Conservation (phyloP, 30 jellyfish, hydroid and myxozoan genomes). For the Rhopilema esculentum region DNA sequence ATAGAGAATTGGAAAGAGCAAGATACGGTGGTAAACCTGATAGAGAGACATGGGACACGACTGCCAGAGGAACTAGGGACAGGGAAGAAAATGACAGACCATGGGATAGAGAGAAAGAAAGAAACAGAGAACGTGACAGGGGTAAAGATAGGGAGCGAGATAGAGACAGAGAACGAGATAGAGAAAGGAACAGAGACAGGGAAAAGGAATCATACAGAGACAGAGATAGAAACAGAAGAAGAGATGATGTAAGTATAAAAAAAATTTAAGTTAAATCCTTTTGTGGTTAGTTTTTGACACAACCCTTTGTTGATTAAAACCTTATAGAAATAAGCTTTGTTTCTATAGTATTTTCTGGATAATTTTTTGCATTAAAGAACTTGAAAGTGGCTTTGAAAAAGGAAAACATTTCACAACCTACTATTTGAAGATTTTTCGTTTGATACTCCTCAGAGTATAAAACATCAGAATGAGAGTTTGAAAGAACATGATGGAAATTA, state of each 20-base stretch:
- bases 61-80: conserved; percentile 18
- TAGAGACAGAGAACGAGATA: conserved; percentile 44
- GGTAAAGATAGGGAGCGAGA: conserved; percentile 44
- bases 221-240: conserved; percentile 54
- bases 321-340: too few relatives aligned
- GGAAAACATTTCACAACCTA: too few relatives aligned
- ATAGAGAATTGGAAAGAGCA: conserved; percentile 47
- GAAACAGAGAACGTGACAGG: conserved; percentile 31
- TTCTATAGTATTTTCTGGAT: too few relatives aligned
- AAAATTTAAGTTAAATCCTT: neutral
- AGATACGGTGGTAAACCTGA: conserved; percentile 43
- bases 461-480: too few relatives aligned
- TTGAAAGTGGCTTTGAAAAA: too few relatives aligned
- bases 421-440: too few relatives aligned
- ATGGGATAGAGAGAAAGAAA: conserved; percentile 25
- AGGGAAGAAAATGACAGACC: conserved; percentile 25
- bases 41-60: conserved; percentile 24
- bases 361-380: too few relatives aligned
- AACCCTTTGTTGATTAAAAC: too few relatives aligned
- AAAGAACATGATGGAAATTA: too few relatives aligned
- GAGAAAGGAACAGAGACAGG: conserved; percentile 40
- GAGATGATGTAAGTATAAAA: conserved; percentile 49
- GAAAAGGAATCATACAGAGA: conserved; percentile 39
- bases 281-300: neutral
- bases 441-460: too few relatives aligned